Base-by-base conservation (phyloP, 1,140 invertebrate species). In the Harlomillsia oculata region DNA sequence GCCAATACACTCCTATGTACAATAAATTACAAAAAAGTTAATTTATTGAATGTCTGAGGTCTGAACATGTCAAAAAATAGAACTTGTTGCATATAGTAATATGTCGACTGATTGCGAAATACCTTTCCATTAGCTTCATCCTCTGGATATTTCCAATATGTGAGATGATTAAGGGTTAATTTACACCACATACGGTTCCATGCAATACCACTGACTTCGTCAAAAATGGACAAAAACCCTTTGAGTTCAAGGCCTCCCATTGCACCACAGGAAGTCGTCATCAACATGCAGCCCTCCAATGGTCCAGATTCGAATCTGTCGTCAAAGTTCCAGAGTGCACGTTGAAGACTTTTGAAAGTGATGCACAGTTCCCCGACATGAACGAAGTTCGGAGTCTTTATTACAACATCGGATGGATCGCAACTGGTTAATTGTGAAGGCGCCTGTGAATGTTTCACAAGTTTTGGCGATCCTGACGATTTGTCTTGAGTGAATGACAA, bases 71-170 rank as follows among this genome's bases (percentile, higher is more conserved):
- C 23, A 56, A 16, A 49, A 25, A 30, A 32, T 29, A 51, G 26
- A 56, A 56, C 52, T 3, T 36, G n/a, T 8, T 51, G 8, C 28
- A 51, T 53, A 20, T 16, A 26, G 18, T 11, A 25, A 54, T 37
- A 40, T 41, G 32, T 59, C 62, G 46, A 69, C 83, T 39, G 14
- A 57, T 6, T 45, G 3, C 29, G 32, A 9, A 8, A 36, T 36
- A 37, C 13, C 5, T 52, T 69, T 84, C 82, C 77, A 66, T 82
- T 85, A 29, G 78, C 80, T 67, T 94, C 90, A 70, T 96, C 88
- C 68, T 96, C 91, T 0, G 91, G 91, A 75, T 96, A 96, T 71
- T 89, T 90, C 91, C 91, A 97, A 70, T 82, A 95, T 26, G 81
- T 80, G 3, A 96, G 72, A 8, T 77, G 75, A 14, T 82, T 78